Base-by-base conservation (phyloP, 2,797 vertebrate genomes). In the Orestias chungarensis region DNA sequence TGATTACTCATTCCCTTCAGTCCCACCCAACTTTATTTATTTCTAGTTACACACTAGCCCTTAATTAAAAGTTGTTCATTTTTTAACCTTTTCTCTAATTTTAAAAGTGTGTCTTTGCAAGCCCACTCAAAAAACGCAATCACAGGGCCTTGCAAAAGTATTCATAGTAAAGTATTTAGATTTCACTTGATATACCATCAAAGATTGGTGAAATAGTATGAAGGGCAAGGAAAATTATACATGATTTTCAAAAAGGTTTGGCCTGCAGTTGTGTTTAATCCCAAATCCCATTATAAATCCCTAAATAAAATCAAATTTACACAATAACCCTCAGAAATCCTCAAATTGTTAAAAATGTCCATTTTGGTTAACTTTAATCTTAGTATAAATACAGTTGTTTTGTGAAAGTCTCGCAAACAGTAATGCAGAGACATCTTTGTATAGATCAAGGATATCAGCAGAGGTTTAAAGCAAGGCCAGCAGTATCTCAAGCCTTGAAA, bases 51-150 rank as follows among this genome's bases (percentile, higher is more conserved):
- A 64, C 64, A 72, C 84, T 87, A 92, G 88, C 89, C 86, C 89
- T 92, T 93, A 33, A 74, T 76, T 61, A 44, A 68, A 88, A 84
- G 84, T 84, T 89, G 78, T 85, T 84, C 62, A 66, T 69, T 74
- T 87, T 83, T 84, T 66, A 80, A 81, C 74, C 61, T 71, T 38
- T 73, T 79, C 75, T 75, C 79, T 61, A 74, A 88, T 86, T 81
- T 81, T 44, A 73, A 66, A 88, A 76, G 44, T 27, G 31, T n/a
- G 55, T 20, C 54, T 70, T 54, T 55, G 73, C 67, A 64, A 64
- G 62, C 67, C 81, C 23, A 68, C 66, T 69, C 57, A 31, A 75
- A 50, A 68, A 73, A 64, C 54, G 68, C 29, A 64, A 50, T 62
- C 47, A 38, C 6, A 62, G 4, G 15, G 35, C 35, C 20, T n/a